Conservation (phyloP, 1,140 invertebrate species). For the Formica selysi region DNA sequence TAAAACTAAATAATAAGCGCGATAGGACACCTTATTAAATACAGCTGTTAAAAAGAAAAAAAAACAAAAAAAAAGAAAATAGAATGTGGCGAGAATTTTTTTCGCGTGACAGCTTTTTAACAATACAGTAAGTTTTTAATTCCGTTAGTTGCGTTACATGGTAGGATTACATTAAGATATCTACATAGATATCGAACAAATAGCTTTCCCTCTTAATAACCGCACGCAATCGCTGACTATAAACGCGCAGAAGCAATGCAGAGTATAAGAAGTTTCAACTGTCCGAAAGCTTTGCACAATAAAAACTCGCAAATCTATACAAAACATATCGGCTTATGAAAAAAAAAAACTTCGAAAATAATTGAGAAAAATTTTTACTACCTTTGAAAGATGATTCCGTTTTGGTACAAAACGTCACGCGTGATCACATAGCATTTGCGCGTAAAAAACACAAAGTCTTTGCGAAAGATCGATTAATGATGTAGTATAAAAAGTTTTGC, state of each 20-base stretch:
- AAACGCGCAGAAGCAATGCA: constrained; percentile 56
- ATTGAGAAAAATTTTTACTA: constrained; percentile 25
- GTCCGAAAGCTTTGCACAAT: constrained; percentile 19
- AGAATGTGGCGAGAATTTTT: constrained; percentile 69
- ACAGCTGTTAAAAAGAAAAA: constrained; percentile 52
- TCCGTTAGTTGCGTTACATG: constrained; percentile 68
- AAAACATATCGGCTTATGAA: constrained; percentile 30
- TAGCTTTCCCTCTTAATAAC: constrained; percentile 41
- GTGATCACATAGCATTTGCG: constrained; percentile 10
- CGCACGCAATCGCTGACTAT: constrained; percentile 51
- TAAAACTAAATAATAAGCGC: constrained; percentile 42
- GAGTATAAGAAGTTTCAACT: constrained; percentile 17
- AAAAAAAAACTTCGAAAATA: neutral
- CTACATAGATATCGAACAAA: constrained; percentile 66
- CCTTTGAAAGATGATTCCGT: neutral
- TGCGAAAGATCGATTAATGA: neutral
- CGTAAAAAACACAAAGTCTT: neutral
- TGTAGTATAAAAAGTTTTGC: too few relatives aligned
- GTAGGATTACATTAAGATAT: constrained; percentile 65
- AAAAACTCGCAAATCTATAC: constrained; percentile 19
- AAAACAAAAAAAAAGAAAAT: constrained; percentile 47
- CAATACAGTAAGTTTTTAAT: constrained; percentile 69
- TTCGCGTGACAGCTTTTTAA: constrained; percentile 72
- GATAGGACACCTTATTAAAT: constrained; percentile 42
- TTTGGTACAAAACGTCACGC: constrained; percentile 38